A percentile compares a stretch with the other conserved stretches of the same genome.
phyloP scores from a whole-genome alignment of 2,888 invertebrate genomes.

The Choreutis nemorana region DNA sequence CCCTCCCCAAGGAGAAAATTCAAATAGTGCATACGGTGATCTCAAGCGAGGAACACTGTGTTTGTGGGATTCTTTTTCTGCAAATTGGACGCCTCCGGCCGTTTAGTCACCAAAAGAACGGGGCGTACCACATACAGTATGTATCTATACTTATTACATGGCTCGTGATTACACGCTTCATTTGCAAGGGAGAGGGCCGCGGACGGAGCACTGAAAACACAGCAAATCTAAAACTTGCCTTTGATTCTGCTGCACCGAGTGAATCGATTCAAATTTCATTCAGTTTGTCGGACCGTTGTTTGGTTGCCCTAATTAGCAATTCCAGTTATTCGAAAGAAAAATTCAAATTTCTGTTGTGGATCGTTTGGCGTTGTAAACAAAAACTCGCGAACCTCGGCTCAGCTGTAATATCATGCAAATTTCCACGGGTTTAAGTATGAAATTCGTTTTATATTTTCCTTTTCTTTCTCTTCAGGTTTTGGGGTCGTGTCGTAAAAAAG shows the following conservation, averaged over 20 bases:
- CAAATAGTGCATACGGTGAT: conserved; percentile 63
- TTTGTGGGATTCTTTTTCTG: conserved; percentile 61
- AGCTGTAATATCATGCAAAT: conserved; percentile 58
- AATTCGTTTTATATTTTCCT: conserved; percentile 46
- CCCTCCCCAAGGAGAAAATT: conserved; percentile 54
- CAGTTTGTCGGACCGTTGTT: conserved; percentile 5
- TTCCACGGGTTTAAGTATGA: conserved; percentile 42
- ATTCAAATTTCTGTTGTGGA: conserved; percentile 37
- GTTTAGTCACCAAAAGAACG: conserved; percentile 46
- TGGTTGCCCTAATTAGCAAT: conserved; percentile 30
- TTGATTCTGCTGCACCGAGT: neutral
- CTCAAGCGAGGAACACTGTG: conserved; percentile 51
- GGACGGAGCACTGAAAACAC: neutral
- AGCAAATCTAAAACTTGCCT: neutral
- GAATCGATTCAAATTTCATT: neutral
- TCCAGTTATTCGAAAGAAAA: conserved; percentile 24
- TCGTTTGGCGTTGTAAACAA: conserved; percentile 37
- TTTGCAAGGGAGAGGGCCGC: conserved; percentile 25
- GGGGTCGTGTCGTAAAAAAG: conserved; percentile 39
- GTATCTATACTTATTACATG: conserved; percentile 21
- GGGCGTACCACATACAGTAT: conserved; percentile 19
- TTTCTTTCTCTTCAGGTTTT: conserved; percentile 35
- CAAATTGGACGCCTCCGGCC: conserved; percentile 61
- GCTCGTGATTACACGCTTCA: conserved; percentile 42
- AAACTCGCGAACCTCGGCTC: conserved; percentile 27